Evolutionary conservation across 2,797 vertebrate genomes (phyloP), one percentile per base, ranked within the genome.

Genomic region (Sandelia bainsii): DNA sequence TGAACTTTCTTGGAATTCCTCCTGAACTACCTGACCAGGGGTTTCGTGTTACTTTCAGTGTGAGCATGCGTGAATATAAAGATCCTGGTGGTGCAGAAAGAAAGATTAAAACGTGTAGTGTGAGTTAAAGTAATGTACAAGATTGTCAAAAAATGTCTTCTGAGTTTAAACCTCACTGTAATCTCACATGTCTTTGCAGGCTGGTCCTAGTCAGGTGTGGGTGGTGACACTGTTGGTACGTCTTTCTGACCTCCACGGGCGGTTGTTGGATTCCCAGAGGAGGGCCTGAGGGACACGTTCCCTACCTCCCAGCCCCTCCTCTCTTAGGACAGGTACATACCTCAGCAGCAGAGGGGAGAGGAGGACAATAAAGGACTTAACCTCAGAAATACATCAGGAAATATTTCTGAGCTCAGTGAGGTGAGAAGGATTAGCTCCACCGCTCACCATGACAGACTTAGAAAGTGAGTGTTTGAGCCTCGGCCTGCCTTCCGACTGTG

Each of bases 391-490:
- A 63, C 75, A 54, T 65, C 25, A 56, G 75, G 56, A 64, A 71
- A 71, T 46, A 25, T 25, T 25, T 25, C 25, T 48, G 61, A 49
- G 6, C 32, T 3, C 71, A 44, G 39, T 0, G 11, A 37, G 80
- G 83, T 57, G 80, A 79, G 79, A 81, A 82, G 83, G 81, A 16
- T 52, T 46, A 56, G 74, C 83, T 39, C 84, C 58, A 34, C 84
- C 78, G 84, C 71, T 80, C 75, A 75, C 77, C 85, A 95, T 95
- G 94, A 92, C 94, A 2, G 93, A 95, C 90, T 81, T 93, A 46
- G 94, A 95, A 86, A 84, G 89, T 0, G 94, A 94, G 68, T 94
- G 93, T 84, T 79, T 94, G 66, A 49, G 91, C 23, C 88, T 93
- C 8, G 83, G 91, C 59, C 75, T 94, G 53, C 69, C 89, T 27